These are phyloP conservation scores for Microtus pennsylvanicus DNA, from an alignment of 2,113 vertebrate species.

Conservation along the genomic window DNA sequence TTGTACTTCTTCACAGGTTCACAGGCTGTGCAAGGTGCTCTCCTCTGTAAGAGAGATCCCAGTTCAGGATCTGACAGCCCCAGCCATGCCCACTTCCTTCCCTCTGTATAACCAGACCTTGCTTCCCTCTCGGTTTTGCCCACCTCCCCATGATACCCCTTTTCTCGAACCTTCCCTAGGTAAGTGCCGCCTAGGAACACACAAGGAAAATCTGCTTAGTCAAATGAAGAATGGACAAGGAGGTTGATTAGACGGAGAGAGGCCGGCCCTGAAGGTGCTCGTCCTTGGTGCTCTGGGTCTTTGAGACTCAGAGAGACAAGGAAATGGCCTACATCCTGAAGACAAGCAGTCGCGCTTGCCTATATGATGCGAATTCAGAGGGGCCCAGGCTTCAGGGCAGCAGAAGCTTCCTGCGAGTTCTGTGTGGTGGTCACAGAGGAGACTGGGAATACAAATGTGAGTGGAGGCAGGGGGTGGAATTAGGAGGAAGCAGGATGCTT, in stretches of 20 bases:
- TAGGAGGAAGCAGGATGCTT: not conserved
- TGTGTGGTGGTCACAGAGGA: not conserved
- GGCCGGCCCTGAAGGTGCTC: not conserved
- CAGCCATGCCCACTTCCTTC: not conserved
- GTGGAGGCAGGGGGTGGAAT: not conserved
- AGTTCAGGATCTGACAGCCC: not conserved
- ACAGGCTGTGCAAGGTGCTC: not conserved
- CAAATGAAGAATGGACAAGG: not conserved
- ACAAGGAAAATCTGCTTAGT: not conserved
- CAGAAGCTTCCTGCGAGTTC: not conserved
- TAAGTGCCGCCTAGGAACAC: not conserved
- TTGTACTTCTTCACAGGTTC: constrained; percentile 69
- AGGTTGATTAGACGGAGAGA: not conserved
- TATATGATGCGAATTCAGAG: not conserved
- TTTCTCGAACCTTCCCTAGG: constrained; percentile 37
- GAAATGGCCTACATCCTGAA: too few relatives aligned
- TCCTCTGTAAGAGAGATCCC: constrained; percentile 59
- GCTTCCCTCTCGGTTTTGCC: not conserved
- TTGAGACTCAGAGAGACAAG: not conserved
- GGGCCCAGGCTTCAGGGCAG: not conserved
- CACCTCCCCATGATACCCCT: not conserved
- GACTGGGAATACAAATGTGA: not conserved
- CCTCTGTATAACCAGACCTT: not conserved
- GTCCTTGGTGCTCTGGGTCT: not conserved
- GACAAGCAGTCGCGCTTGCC: too few relatives aligned